Percentiles rank a stretch among this genome's conserved stretches.
Evolutionary conservation across 30 jellyfish, hydroid and myxozoan genomes (phyloP).

Genomic region (Hydractinia symbiolongicarpus): DNA sequence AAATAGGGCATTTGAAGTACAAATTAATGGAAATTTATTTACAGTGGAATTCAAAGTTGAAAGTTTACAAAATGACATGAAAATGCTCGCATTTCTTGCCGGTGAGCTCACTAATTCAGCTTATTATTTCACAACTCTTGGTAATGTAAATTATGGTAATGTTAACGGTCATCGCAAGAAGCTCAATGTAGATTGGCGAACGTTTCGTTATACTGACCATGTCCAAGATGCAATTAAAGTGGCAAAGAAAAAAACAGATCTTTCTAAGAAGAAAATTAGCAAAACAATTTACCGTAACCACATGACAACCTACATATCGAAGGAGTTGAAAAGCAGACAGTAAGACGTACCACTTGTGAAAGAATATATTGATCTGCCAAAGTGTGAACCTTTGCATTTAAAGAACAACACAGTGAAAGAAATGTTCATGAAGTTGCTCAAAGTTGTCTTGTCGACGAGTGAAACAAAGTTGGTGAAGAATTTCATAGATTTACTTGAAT

Average conservation of each 20-base stretch:
- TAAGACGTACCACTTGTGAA: conserved; percentile 7
- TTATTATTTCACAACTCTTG: conserved; percentile 8
- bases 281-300: neutral
- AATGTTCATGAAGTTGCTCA: conserved; percentile 3
- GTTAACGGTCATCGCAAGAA: neutral
- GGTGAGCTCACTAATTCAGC: conserved; percentile 1
- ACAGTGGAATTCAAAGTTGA: neutral
- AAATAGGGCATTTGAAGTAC: neutral
- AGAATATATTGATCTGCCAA: neutral
- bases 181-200: conserved; percentile 6
- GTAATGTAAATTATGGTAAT: neutral
- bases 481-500: neutral
- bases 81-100: neutral
- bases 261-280: neutral
- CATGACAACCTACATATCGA: conserved; percentile 6
- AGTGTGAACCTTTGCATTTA: conserved; percentile 5
- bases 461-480: neutral
- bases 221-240: conserved; percentile 8
- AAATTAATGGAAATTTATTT: neutral
- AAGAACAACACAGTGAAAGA: conserved; percentile 11
- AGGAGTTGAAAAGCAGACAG: conserved; percentile 10
- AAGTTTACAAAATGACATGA: neutral
- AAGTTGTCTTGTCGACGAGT: neutral
- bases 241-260: conserved; percentile 9
- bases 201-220: conserved; percentile 12